Percentiles rank a stretch among this genome's conserved stretches.
phyloP scores from a whole-genome alignment of 2,113 vertebrate species.

The Zapus hudsonius region DNA sequence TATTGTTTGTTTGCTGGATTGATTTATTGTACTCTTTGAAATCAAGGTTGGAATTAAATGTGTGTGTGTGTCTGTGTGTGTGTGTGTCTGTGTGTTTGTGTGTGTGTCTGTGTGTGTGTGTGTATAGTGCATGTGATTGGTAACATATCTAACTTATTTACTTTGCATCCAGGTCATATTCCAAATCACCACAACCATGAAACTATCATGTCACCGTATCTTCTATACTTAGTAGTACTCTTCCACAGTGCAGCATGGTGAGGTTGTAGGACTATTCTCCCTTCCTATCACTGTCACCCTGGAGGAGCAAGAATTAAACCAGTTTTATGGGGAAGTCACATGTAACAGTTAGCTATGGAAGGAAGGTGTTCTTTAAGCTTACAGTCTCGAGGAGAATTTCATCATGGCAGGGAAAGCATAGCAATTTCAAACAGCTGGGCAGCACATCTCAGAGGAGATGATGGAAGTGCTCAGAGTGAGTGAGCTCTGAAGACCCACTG shows the following conservation, averaged over 20 bases:
- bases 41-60: background rate
- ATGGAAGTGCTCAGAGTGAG: too few relatives aligned
- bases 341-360: too few relatives aligned
- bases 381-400: too few relatives aligned
- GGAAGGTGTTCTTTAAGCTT: too few relatives aligned
- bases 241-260: background rate
- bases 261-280: too few relatives aligned
- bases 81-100: too few relatives aligned
- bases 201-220: background rate
- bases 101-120: too few relatives aligned
- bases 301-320: background rate
- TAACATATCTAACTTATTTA: background rate
- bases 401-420: too few relatives aligned
- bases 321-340: background rate
- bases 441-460: too few relatives aligned
- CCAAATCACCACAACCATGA: background rate
- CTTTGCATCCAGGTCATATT: background rate
- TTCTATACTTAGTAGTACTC: background rate
- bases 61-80: too few relatives aligned
- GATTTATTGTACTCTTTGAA: constrained; percentile 19
- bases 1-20: constrained; percentile 6
- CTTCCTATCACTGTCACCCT: background rate
- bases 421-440: too few relatives aligned
- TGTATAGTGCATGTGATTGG: background rate
- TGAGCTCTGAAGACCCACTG: too few relatives aligned